Evolutionary conservation across 2,113 vertebrate species (phyloP).

Genomic region (Echinops telfairi): DNA sequence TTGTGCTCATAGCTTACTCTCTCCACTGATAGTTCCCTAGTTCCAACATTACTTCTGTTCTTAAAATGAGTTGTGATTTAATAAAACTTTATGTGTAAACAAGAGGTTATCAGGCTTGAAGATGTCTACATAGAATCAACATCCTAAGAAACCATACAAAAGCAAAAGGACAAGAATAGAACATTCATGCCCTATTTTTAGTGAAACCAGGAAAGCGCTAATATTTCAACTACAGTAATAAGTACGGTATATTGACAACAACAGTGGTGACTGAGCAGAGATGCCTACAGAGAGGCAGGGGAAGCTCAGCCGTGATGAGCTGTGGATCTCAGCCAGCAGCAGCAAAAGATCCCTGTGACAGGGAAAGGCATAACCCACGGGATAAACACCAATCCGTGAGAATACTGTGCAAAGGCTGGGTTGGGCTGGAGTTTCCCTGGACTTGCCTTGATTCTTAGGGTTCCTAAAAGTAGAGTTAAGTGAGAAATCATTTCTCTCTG

Average conservation of each 20-base stretch:
- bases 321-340: too few relatives aligned
- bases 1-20: neutral
- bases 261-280: accelerated
- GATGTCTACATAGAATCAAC: neutral
- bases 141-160: neutral
- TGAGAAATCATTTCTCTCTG: too few relatives aligned
- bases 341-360: too few relatives aligned
- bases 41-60: neutral
- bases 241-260: accelerated
- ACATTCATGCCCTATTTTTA: neutral
- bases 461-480: too few relatives aligned
- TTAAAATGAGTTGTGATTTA: neutral
- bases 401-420: too few relatives aligned
- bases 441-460: too few relatives aligned
- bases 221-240: neutral
- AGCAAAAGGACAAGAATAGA: neutral
- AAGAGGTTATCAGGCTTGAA: neutral
- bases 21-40: neutral
- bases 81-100: neutral
- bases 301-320: too few relatives aligned
- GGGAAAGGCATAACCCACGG: too few relatives aligned
- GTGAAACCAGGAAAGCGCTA: neutral
- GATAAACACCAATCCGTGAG: too few relatives aligned
- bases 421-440: too few relatives aligned
- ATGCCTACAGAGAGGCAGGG: too few relatives aligned